Evolutionary conservation across 2,888 invertebrate species (phyloP).

Genomic region (Drosophila bunnanda): DNA sequence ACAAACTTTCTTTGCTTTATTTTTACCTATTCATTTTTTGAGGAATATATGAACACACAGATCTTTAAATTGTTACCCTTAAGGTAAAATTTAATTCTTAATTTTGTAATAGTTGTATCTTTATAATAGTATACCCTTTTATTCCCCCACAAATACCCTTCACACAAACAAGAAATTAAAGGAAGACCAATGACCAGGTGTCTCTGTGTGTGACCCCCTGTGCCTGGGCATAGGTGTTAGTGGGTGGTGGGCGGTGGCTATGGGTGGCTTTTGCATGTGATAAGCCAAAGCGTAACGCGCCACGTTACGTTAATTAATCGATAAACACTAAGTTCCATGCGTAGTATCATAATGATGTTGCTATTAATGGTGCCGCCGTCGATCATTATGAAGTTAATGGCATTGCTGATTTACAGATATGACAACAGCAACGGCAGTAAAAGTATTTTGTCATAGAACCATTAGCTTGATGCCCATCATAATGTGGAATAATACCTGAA

Average conservation of each 20-base stretch:
- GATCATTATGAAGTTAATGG: conserved; percentile 47
- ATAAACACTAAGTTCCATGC: conserved; percentile 52
- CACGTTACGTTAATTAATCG: conserved; percentile 78
- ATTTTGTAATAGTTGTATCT: neutral
- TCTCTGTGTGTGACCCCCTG: conserved; percentile 21
- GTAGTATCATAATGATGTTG: conserved; percentile 42
- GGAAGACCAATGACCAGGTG: conserved; percentile 39
- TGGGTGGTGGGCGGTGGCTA: conserved; percentile 6
- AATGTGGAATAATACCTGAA: conserved; percentile 39
- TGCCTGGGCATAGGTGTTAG: conserved; percentile 1
- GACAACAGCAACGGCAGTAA: conserved; percentile 26
- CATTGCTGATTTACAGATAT: conserved; percentile 62
- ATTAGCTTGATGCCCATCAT: conserved; percentile 65
- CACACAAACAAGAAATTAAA: neutral
- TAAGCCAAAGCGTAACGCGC: conserved; percentile 73
- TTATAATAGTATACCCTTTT: neutral
- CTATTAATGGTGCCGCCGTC: conserved; percentile 47
- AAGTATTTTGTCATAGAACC: conserved; percentile 60
- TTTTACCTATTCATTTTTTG: neutral
- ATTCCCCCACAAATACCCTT: neutral
- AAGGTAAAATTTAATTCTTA: neutral
- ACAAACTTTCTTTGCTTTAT: neutral
- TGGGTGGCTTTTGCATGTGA: conserved; percentile 43
- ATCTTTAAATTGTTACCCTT: neutral
- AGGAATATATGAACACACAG: neutral